Percentiles rank a stretch among this genome's conserved stretches.
Evolutionary conservation across 2,113 vertebrate genomes (phyloP).

Genomic region (Rhineura floridana): DNA sequence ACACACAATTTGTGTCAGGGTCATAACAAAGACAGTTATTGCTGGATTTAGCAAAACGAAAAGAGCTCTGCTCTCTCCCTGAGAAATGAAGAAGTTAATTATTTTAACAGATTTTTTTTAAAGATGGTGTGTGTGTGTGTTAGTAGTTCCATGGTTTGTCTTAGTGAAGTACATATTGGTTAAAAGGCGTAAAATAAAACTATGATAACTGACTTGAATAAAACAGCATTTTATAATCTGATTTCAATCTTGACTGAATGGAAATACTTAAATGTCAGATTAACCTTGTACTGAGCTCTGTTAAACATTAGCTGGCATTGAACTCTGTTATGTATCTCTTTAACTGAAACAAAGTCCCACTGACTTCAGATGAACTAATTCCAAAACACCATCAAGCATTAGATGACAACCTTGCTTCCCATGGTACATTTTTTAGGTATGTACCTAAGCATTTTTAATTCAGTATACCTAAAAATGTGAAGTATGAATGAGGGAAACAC

Average conservation of each 20-base stretch:
- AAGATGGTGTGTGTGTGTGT: background rate
- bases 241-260: background rate
- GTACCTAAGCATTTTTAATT: too few relatives aligned
- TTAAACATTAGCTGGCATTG: too few relatives aligned
- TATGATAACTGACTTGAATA: background rate
- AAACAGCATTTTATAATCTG: background rate
- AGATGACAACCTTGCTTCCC: background rate
- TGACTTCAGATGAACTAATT: background rate
- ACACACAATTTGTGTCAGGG: slow-evolving; percentile 31
- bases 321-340: background rate
- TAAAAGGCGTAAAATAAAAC: background rate
- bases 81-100: background rate
- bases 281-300: too few relatives aligned
- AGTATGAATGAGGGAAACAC: too few relatives aligned
- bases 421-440: too few relatives aligned
- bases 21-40: slow-evolving; percentile 50
- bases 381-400: background rate
- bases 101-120: background rate
- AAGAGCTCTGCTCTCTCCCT: background rate
- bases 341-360: background rate
- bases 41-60: slow-evolving; percentile 10
- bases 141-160: background rate
- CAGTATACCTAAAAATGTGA: too few relatives aligned
- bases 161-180: background rate
- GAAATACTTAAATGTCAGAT: background rate